These are phyloP conservation scores for Dolichallabes microphthalmus DNA, from an alignment of 2,113 vertebrate species.

Conservation along the genomic window DNA sequence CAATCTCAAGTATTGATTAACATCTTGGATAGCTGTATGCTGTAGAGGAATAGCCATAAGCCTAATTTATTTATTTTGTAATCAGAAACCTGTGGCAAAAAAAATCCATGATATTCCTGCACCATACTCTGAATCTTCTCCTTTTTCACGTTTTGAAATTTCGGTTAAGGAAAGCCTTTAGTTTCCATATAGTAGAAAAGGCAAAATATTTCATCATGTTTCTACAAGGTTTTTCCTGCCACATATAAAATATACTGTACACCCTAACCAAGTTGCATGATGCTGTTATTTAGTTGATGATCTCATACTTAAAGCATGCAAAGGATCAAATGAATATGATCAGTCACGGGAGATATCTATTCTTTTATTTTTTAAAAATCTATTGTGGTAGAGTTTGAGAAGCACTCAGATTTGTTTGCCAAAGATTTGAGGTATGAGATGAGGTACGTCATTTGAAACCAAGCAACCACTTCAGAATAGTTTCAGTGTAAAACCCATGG, in stretches of 20 bases:
- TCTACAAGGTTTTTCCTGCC: background rate
- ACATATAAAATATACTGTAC: background rate
- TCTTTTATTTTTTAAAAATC: background rate
- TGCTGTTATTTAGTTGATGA: background rate
- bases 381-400: background rate
- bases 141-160: background rate
- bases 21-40: background rate
- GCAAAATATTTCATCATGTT: background rate
- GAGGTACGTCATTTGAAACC: background rate
- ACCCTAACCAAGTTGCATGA: background rate
- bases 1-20: background rate
- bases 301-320: too few relatives aligned
- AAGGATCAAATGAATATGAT: background rate
- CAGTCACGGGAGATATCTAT: background rate
- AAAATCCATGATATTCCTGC: background rate
- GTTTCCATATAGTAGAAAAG: background rate
- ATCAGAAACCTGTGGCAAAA: background rate
- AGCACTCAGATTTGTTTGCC: background rate
- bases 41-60: background rate
- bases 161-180: background rate
- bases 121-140: background rate
- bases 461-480: slow-evolving; percentile 22
- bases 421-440: background rate
- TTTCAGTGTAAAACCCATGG: slow-evolving; percentile 28
- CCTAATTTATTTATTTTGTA: background rate